These are phyloP conservation scores for Hemicordylus capensis DNA, from an alignment of 2,113 vertebrate genomes.

Conservation along the genomic window DNA sequence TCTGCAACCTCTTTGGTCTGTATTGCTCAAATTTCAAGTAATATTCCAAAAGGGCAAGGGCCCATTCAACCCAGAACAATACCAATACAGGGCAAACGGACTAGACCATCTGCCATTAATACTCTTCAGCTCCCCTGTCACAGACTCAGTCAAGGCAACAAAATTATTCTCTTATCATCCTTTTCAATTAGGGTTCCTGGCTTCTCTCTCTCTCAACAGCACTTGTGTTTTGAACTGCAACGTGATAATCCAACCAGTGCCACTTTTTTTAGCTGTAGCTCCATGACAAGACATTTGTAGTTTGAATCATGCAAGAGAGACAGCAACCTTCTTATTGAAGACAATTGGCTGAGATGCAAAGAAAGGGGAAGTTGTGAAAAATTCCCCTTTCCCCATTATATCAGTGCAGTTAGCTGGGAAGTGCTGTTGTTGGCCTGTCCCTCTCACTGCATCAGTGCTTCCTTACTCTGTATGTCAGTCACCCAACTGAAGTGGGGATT, in stretches of 20 bases:
- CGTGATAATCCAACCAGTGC: background rate
- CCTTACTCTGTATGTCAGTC: too few relatives aligned
- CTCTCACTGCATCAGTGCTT: too few relatives aligned
- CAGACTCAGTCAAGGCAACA: background rate
- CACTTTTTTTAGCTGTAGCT: background rate
- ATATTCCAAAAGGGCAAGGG: background rate
- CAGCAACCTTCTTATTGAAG: too few relatives aligned
- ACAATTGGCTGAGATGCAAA: too few relatives aligned
- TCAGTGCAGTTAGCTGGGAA: too few relatives aligned
- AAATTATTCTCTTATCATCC: background rate
- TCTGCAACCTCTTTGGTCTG: too few relatives aligned
- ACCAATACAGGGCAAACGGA: background rate
- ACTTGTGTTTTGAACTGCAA: background rate
- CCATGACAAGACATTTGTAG: background rate
- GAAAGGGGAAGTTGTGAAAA: too few relatives aligned
- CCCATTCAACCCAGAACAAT: background rate
- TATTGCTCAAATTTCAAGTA: background rate
- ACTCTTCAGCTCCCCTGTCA: background rate
- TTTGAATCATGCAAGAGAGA: too few relatives aligned
- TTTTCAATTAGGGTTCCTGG: background rate
- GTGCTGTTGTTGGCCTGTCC: too few relatives aligned
- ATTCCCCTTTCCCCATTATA: too few relatives aligned
- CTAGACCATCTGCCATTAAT: background rate
- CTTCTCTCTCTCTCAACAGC: background rate
- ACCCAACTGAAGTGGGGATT: background rate